phyloP scores from a whole-genome alignment of 2,888 invertebrate genomes.

The Drosophila paramelanica region DNA sequence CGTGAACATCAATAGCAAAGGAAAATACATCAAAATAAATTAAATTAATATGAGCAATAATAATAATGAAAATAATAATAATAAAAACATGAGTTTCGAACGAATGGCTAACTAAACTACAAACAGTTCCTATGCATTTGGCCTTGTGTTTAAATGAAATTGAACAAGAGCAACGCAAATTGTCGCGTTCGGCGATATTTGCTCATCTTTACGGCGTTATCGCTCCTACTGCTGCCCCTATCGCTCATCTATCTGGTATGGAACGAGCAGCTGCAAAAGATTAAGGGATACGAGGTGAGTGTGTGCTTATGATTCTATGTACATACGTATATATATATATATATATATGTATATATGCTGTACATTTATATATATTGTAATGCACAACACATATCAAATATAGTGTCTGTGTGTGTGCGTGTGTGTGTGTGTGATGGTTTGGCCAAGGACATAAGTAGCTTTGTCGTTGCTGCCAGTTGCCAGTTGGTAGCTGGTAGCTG shows the following conservation, averaged over 20 bases:
- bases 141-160: constrained; percentile 83
- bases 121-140: constrained; percentile 74
- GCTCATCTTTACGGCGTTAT: constrained; percentile 84
- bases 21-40: constrained; percentile 35
- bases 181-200: constrained; percentile 85
- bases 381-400: constrained; percentile 5
- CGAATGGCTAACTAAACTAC: constrained; percentile 30
- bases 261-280: constrained; percentile 85
- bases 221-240: constrained; percentile 84
- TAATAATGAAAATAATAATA: constrained; percentile 11
- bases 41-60: constrained; percentile 23
- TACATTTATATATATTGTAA: constrained; percentile 1
- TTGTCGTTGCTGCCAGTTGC: constrained; percentile 28
- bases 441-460: constrained; percentile 44
- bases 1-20: constrained; percentile 41
- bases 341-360: constrained; percentile 2
- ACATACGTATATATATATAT: too few relatives aligned
- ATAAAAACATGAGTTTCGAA: constrained; percentile 10
- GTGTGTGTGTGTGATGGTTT: constrained; percentile 10
- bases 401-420: constrained; percentile 12
- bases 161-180: constrained; percentile 82
- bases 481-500: constrained; percentile 23
- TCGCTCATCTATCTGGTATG: constrained; percentile 84
- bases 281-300: constrained; percentile 85
- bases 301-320: constrained; percentile 17